phyloP scores from a whole-genome alignment of 2,113 vertebrate genomes.

The Equus quagga region DNA sequence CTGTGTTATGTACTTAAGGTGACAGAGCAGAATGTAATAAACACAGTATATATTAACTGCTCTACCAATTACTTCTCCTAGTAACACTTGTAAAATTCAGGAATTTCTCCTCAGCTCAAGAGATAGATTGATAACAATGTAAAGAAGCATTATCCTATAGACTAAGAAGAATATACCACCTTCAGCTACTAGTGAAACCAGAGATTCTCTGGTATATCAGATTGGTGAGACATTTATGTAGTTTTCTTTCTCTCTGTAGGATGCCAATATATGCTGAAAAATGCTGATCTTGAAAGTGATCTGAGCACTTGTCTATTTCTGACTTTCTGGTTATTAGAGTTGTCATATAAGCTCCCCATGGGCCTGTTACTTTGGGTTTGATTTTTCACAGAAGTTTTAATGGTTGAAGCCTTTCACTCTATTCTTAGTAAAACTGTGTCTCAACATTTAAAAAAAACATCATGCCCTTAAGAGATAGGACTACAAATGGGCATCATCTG shows the following conservation, averaged over 20 bases:
- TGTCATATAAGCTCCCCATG: not conserved
- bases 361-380: constrained; percentile 8
- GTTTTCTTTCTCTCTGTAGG: not conserved
- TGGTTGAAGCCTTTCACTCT: constrained; percentile 48
- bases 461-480: constrained; percentile 9
- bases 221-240: not conserved
- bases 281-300: constrained; percentile 20
- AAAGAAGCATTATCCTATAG: not conserved
- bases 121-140: not conserved
- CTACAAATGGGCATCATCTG: constrained; percentile 42
- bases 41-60: not conserved
- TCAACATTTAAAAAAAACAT: constrained; percentile 40
- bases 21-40: not conserved
- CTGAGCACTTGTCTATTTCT: not conserved
- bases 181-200: constrained; percentile 27
- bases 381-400: constrained; percentile 62
- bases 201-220: not conserved
- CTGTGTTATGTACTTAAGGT: not conserved
- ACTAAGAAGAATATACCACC: not conserved
- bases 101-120: constrained; percentile 30
- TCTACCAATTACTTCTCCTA: constrained; percentile 37
- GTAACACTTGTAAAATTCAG: not conserved
- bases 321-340: not conserved
- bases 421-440: constrained; percentile 54
- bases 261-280: not conserved